Conservation (phyloP, 1,140 invertebrate genomes). For the Diabrotica virgifera region DNA sequence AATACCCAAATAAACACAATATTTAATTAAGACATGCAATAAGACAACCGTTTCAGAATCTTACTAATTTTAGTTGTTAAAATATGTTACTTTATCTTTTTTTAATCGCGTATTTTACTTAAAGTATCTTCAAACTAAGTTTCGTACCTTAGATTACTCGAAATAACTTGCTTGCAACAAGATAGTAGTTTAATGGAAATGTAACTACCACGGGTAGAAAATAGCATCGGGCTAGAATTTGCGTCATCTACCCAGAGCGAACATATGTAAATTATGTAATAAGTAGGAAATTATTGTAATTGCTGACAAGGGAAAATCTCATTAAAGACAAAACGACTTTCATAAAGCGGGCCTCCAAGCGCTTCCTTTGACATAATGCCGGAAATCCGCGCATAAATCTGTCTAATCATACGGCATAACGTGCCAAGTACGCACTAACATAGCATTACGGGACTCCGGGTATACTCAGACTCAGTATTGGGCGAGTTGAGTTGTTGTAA, state of each 20-base stretch:
- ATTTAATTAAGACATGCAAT: too few relatives aligned
- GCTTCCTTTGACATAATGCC: constrained; percentile 38
- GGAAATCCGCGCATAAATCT: constrained; percentile 46
- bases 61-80: too few relatives aligned
- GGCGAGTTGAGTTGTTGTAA: constrained; percentile 32
- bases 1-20: too few relatives aligned
- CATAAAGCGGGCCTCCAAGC: constrained; percentile 30
- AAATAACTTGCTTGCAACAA: too few relatives aligned
- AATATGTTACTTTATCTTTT: too few relatives aligned
- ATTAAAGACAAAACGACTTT: constrained; percentile 32
- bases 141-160: too few relatives aligned
- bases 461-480: constrained; percentile 22
- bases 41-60: too few relatives aligned
- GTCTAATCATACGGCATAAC: constrained; percentile 46
- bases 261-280: constrained; percentile 37
- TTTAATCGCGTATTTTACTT: too few relatives aligned
- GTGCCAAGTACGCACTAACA: constrained; percentile 44
- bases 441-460: constrained; percentile 39
- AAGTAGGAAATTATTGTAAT: constrained; percentile 35
- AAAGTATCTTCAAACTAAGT: too few relatives aligned
- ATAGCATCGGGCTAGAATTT: neutral
- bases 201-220: neutral
- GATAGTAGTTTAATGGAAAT: neutral
- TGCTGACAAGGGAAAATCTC: constrained; percentile 33
- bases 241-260: constrained; percentile 6